Percentiles rank a stretch among this genome's conserved stretches.
Conservation (phyloP, 2,113 vertebrate genomes). For the Thinocorus orbignyianus region DNA sequence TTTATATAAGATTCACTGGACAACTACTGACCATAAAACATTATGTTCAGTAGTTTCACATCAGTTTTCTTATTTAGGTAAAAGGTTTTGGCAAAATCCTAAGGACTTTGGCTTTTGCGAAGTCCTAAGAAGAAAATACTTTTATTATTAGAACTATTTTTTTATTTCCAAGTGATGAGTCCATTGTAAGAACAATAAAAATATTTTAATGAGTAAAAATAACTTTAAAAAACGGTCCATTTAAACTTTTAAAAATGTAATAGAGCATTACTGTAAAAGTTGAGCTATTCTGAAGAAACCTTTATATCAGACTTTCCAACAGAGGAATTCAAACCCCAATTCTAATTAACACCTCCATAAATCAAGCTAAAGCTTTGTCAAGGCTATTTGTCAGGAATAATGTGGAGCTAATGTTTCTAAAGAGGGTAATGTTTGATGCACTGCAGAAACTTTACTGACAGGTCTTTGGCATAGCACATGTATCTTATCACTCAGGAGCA, state of each 20-base stretch:
- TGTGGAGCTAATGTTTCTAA: neutral
- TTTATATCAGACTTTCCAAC: neutral
- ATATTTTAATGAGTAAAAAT: neutral
- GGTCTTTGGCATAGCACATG: neutral
- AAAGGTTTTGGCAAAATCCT: neutral
- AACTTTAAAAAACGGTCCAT: accelerated
- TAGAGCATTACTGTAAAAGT: neutral
- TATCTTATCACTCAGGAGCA: neutral
- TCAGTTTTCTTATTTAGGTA: neutral
- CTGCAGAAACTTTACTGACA: neutral
- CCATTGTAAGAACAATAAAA: neutral
- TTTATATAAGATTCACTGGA: neutral
- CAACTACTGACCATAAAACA: neutral
- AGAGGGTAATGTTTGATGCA: neutral
- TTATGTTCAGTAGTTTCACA: neutral
- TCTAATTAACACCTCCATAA: neutral
- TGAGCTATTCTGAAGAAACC: neutral
- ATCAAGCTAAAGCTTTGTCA: neutral
- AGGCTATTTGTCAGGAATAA: neutral
- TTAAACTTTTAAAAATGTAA: neutral
- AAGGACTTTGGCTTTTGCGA: neutral
- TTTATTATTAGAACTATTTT: neutral
- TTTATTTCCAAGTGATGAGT: neutral
- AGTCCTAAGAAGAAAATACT: neutral
- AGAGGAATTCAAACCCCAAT: neutral